phyloP scores from a whole-genome alignment of 2,888 invertebrate species.

The Pristionchus mayeri region DNA sequence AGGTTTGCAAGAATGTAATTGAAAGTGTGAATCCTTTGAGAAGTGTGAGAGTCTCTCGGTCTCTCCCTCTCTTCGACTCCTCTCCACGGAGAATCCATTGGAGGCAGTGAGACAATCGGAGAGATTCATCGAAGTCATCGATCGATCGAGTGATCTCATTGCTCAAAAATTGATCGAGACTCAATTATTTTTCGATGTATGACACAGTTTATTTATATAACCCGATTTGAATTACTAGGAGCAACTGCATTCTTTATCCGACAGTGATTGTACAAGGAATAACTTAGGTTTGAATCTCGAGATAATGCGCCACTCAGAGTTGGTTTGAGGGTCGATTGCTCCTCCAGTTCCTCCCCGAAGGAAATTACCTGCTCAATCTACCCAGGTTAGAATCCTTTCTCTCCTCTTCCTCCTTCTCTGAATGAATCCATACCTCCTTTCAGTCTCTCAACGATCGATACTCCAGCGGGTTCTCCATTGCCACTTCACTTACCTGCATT shows the following conservation, averaged over 20 bases:
- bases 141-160: neutral
- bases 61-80: neutral
- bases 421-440: neutral
- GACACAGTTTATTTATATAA: neutral
- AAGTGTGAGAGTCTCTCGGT: neutral
- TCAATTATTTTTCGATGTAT: neutral
- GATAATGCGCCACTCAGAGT: too few relatives aligned
- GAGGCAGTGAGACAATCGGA: neutral
- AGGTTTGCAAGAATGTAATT: neutral
- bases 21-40: neutral
- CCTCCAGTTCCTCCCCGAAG: constrained; percentile 35
- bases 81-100: constrained; percentile 5
- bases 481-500: neutral
- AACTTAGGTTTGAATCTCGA: neutral
- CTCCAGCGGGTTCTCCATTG: neutral
- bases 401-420: too few relatives aligned
- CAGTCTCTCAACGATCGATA: constrained; percentile 34
- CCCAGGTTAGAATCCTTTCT: neutral
- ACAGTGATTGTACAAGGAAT: neutral
- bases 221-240: neutral
- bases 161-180: neutral
- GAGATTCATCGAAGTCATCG: constrained; percentile 20
- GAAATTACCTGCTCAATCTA: neutral
- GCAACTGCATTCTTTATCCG: neutral
- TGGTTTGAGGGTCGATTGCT: neutral